Percentiles rank a stretch among this genome's conserved stretches.
phyloP scores from a whole-genome alignment of 2,113 vertebrate species.

The Haplochromis vanheusdeni region DNA sequence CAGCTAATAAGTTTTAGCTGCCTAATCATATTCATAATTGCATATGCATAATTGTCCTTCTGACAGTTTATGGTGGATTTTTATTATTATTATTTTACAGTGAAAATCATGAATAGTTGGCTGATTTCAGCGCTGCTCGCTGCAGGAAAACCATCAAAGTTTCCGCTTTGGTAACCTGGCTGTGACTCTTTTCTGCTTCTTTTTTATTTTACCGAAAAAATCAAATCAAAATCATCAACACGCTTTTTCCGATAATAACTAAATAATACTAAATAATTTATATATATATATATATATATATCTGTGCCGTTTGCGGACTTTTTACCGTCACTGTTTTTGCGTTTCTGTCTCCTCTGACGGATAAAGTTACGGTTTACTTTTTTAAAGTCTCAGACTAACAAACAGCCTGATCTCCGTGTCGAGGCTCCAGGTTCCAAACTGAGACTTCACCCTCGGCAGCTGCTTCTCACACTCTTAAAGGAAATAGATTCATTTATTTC shows the following conservation, averaged over 20 bases:
- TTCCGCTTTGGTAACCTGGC: accelerated
- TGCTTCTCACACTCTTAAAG: not conserved
- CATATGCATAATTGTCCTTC: not conserved
- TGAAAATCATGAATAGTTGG: not conserved
- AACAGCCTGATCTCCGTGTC: not conserved
- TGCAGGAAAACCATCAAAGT: not conserved
- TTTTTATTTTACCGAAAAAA: not conserved
- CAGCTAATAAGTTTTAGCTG: not conserved
- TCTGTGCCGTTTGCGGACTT: not conserved
- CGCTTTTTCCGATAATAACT: not conserved
- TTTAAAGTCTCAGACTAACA: not conserved
- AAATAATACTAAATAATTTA: not conserved
- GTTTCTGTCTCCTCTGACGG: not conserved
- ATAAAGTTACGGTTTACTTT: not conserved
- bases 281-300: not conserved
- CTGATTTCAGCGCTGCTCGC: not conserved
- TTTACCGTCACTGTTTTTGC: not conserved
- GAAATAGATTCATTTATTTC: not conserved
- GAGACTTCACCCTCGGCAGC: not conserved
- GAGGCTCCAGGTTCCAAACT: not conserved
- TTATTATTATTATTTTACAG: not conserved
- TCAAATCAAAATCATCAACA: not conserved
- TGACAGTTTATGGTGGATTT: not conserved
- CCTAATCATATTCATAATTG: not conserved
- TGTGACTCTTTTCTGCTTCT: not conserved